Conservation (phyloP, 2,888 invertebrate species). For the Caenorhabditis parvicauda region DNA sequence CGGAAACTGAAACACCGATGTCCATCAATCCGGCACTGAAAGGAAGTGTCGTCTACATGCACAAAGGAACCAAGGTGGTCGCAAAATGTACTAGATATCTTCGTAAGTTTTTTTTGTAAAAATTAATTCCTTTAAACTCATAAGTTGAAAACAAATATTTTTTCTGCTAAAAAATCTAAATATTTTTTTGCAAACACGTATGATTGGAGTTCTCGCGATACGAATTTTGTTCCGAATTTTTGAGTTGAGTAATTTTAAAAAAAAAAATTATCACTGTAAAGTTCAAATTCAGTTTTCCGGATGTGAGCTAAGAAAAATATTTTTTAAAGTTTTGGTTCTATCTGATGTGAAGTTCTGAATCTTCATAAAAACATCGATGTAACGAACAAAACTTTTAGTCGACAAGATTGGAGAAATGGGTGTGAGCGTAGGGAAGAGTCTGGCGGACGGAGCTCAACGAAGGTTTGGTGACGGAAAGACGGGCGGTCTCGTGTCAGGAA, state of each 20-base stretch:
- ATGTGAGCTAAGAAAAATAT: not conserved
- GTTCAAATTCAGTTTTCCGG: too few species aligned
- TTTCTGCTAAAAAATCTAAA: too few species aligned
- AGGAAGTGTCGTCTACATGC: slow-evolving; percentile 71
- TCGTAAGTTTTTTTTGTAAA: slow-evolving; percentile 65
- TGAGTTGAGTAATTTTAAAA: too few species aligned
- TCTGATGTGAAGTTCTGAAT: too few species aligned
- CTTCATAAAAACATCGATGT: too few species aligned
- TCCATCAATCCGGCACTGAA: slow-evolving; percentile 69
- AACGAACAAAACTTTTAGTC: slow-evolving; percentile 64
- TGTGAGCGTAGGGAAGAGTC: slow-evolving; percentile 70
- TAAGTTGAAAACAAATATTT: too few species aligned
- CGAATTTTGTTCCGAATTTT: too few species aligned
- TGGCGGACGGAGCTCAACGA: slow-evolving; percentile 69
- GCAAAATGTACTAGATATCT: slow-evolving; percentile 73
- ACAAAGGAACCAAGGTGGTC: slow-evolving; percentile 72
- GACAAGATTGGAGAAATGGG: slow-evolving; percentile 72
- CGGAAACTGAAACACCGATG: slow-evolving; percentile 64
- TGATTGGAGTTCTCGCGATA: too few species aligned
- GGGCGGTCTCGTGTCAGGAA: slow-evolving; percentile 46
- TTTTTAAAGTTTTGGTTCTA: not conserved
- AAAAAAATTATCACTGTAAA: too few species aligned
- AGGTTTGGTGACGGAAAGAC: slow-evolving; percentile 63
- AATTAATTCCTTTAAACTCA: not conserved
- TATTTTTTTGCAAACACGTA: too few species aligned